These are phyloP conservation scores for Suricata suricatta DNA, from an alignment of 2,113 vertebrate species.

Conservation along the genomic window DNA sequence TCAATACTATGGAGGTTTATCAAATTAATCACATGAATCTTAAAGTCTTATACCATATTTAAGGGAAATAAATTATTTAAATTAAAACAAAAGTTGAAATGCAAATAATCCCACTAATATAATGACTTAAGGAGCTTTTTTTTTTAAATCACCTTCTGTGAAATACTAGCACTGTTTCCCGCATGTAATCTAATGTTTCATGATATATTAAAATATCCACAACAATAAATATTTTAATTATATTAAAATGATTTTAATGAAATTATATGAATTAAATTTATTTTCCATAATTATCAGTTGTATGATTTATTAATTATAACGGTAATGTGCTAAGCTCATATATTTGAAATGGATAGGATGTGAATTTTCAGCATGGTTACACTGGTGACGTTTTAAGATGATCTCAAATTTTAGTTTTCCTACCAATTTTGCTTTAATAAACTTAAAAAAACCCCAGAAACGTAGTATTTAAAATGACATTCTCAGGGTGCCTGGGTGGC, in stretches of 20 bases:
- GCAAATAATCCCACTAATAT: neutral
- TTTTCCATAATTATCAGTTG: neutral
- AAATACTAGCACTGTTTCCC: neutral
- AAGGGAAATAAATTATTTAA: neutral
- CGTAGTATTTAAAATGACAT: neutral
- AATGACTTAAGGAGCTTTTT: neutral
- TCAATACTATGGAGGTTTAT: neutral
- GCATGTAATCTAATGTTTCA: neutral
- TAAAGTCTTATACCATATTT: neutral
- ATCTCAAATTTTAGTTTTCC: neutral
- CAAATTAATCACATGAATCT: neutral
- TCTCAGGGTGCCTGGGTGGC: too few relatives aligned
- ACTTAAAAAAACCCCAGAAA: neutral
- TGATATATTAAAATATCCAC: neutral
- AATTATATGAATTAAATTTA: neutral
- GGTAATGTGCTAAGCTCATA: neutral
- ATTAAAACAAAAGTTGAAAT: neutral
- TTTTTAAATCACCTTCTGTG: neutral
- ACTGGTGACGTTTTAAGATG: neutral
- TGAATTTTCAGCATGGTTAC: neutral
- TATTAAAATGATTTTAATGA: conserved; percentile 28
- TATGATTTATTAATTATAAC: neutral
- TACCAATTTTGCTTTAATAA: neutral
- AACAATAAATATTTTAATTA: neutral
- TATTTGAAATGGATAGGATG: neutral